Conservation (phyloP, 1,140 invertebrate species). For the Ganaspis sp. region DNA sequence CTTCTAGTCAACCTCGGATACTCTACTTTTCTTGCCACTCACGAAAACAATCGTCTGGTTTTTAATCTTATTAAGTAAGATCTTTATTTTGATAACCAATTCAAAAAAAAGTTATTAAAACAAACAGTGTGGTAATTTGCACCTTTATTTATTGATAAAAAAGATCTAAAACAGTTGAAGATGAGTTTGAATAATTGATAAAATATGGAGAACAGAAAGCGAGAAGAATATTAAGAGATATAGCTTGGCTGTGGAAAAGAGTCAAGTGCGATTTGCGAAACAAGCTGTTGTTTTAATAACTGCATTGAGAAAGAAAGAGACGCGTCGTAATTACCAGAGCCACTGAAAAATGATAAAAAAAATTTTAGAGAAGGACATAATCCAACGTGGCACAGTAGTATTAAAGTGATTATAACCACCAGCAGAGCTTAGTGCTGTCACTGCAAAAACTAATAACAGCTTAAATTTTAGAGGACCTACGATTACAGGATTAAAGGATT, state of each 20-base stretch:
- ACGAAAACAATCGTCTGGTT: neutral
- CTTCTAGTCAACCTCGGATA: neutral
- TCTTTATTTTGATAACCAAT: too few species aligned
- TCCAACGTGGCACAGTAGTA: constrained; percentile 34
- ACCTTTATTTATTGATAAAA: too few species aligned
- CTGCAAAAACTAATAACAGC: constrained; percentile 37
- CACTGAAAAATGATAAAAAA: neutral
- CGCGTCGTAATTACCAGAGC: neutral
- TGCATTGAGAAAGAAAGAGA: neutral
- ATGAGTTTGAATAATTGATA: too few species aligned
- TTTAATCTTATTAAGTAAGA: neutral
- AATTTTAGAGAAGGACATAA: constrained; percentile 21
- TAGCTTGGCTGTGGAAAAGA: neutral
- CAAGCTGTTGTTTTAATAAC: constrained; percentile 1
- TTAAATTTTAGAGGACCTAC: constrained; percentile 37
- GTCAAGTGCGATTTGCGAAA: neutral
- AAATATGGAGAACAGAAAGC: too few species aligned
- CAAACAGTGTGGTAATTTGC: too few species aligned
- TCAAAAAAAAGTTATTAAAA: too few species aligned
- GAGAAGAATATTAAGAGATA: neutral
- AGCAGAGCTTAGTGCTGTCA: constrained; percentile 35
- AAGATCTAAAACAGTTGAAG: too few species aligned
- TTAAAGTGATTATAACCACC: constrained; percentile 39
- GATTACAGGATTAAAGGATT: constrained; percentile 34
- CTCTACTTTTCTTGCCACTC: neutral